A percentile compares a stretch with the other conserved stretches of the same genome.
Evolutionary conservation across 2,113 vertebrate species (phyloP).

Genomic region (Paradoxurus hermaphroditus): DNA sequence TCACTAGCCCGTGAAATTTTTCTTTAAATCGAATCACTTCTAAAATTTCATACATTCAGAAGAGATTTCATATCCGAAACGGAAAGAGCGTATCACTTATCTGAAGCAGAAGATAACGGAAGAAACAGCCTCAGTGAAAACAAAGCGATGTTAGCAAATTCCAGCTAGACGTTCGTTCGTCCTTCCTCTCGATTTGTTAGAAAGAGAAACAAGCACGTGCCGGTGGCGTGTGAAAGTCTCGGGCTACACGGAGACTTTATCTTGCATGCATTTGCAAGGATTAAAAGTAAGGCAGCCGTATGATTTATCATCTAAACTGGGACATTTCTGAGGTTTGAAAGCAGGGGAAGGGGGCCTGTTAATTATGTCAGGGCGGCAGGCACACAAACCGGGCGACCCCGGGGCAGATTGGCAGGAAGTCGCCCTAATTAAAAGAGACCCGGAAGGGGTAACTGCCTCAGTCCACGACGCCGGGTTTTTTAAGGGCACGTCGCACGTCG

Average conservation of each 20-base stretch:
- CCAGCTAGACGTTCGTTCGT: not conserved
- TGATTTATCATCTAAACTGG: not conserved
- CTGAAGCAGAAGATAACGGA: constrained; percentile 16
- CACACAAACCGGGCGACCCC: not conserved
- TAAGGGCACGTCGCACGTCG: fast-evolving
- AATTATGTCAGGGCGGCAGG: not conserved
- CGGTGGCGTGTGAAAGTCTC: not conserved
- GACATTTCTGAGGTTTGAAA: not conserved
- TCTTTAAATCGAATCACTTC: constrained; percentile 26
- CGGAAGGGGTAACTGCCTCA: not conserved
- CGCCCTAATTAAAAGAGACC: not conserved
- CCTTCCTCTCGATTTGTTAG: not conserved
- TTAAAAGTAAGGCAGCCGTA: not conserved
- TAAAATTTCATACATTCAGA: constrained; percentile 37
- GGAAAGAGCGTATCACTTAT: constrained; percentile 24
- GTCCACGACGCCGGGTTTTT: not conserved
- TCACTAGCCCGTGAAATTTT: constrained; percentile 43
- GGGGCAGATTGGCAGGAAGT: not conserved
- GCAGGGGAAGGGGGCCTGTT: not conserved
- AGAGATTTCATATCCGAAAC: constrained; percentile 16
- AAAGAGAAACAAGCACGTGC: not conserved
- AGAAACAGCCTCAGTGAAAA: constrained; percentile 13
- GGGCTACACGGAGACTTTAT: not conserved
- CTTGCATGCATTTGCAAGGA: not conserved
- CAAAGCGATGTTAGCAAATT: not conserved